Evolutionary conservation across 2,113 vertebrate genomes (phyloP), one percentile per base, ranked within the genome.

Genomic region (Circaetus gallicus): DNA sequence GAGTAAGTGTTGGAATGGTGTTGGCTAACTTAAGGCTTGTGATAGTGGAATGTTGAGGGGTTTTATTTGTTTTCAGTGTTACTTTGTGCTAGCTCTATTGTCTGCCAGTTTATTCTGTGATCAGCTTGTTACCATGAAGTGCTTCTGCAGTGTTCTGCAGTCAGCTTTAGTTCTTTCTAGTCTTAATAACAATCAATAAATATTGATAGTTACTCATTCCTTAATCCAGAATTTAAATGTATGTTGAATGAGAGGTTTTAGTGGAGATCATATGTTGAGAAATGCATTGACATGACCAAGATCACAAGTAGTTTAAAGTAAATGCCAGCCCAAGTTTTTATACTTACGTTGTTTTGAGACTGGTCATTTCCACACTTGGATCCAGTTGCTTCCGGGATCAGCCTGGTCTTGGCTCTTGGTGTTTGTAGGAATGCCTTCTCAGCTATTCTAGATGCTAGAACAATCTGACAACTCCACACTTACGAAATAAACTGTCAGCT

Each of bases 1-100:
- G 71, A 89, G 96, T 96, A 97, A 92, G 49, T 86, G 70, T 91
- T 85, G 82, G 81, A 91, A 87, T 82, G 87, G 87, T 72, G 66
- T 87, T 96, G 91, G 70, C 95, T 87, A 56, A 65, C 43, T 69
- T 85, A 31, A 87, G 66, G 71, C 80, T 93, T 92, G 56, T 65
- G 63, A 8, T 14, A 90, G 72, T 89, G 80, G 52, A 95, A 71
- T 95, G 72, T 50, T 94, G 91, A 92, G 50, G 67, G 55, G 14
- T 53, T 95, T 77, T 70, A 45, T 43, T 94, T 88, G 79, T 62
- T 89, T 94, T 87, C 21, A 56, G 18, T 78, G 38, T 84, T 82
- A 43, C 28, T 82, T 92, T 65, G 47, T 94, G 65, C 47, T 56
- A 29, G 19, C 72, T 91, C 12, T 92, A 14, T 55, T 73, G 56